Percentiles rank a stretch among this genome's conserved stretches.
phyloP scores from a whole-genome alignment of 23 tunicate species.

The Phallusia fumigata region DNA sequence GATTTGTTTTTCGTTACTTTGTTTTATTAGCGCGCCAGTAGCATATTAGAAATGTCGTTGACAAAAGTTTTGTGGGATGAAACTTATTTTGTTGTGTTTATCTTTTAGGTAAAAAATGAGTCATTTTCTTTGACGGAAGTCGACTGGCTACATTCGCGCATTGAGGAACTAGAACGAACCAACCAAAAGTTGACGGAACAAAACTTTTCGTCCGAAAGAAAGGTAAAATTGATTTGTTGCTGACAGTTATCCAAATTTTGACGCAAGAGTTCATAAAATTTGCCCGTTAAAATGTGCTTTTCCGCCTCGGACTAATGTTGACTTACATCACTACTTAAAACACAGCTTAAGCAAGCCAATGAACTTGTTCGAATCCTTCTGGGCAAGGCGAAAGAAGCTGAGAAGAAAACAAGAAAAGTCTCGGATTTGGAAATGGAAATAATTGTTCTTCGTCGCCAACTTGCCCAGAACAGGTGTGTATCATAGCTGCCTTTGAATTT shows the following conservation, averaged over 20 bases:
- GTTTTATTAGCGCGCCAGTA: no score
- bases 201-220: background rate
- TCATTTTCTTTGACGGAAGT: background rate
- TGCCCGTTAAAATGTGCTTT: background rate
- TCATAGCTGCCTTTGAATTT: background rate
- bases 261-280: no score
- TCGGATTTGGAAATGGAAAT: conserved; percentile 39
- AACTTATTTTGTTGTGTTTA: no score
- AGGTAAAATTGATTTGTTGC: background rate
- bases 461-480: conserved; percentile 21
- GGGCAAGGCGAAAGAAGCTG: conserved; percentile 39
- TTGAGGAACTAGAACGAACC: background rate
- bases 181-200: background rate
- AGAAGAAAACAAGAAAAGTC: conserved; percentile 14
- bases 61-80: no score
- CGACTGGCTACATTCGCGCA: background rate
- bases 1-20: no score
- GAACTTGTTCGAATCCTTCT: conserved; percentile 30
- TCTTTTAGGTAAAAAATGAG: no score
- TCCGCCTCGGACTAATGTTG: background rate
- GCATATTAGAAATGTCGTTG: no score
- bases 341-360: conserved; percentile 27
- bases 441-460: conserved; percentile 25
- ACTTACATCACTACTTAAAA: background rate
- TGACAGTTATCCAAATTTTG: no score